Percentiles rank a stretch among this genome's conserved stretches.
Conservation (phyloP, 2,113 vertebrate genomes). For the Gnathonemus echidnorhynchus region DNA sequence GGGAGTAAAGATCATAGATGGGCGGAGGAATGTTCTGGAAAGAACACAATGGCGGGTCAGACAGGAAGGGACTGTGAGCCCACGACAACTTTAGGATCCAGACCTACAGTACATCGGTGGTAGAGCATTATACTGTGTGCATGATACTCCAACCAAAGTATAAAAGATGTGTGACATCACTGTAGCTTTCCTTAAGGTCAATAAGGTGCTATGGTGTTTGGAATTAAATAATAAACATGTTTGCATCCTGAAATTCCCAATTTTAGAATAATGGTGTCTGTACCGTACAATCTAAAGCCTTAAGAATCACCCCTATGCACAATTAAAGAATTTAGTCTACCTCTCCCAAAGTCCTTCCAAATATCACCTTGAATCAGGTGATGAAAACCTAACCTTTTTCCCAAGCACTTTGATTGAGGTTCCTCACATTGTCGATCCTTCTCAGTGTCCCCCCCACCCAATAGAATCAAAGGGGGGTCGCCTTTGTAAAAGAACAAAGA, state of each 20-base stretch:
- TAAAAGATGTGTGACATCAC: not conserved
- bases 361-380: not conserved
- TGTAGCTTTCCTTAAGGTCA: not conserved
- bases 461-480: conserved; percentile 9
- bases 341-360: not conserved
- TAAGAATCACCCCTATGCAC: not conserved
- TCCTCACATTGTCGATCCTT: not conserved
- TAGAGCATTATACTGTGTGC: not conserved
- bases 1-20: not conserved
- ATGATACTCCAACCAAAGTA: not conserved
- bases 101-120: not conserved
- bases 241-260: not conserved
- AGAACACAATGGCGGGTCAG: not conserved
- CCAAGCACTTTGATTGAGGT: not conserved
- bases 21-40: not conserved
- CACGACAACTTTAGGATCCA: not conserved
- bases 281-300: not conserved
- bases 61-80: not conserved
- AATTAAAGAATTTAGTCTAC: not conserved
- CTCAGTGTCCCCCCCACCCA: not conserved
- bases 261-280: not conserved
- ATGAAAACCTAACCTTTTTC: not conserved
- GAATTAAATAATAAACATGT: not conserved
- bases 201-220: not conserved
- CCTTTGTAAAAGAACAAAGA: conserved; percentile 21